Evolutionary conservation across 2,113 vertebrate genomes (phyloP), one percentile per base, ranked within the genome.

Genomic region (Athene noctua): DNA sequence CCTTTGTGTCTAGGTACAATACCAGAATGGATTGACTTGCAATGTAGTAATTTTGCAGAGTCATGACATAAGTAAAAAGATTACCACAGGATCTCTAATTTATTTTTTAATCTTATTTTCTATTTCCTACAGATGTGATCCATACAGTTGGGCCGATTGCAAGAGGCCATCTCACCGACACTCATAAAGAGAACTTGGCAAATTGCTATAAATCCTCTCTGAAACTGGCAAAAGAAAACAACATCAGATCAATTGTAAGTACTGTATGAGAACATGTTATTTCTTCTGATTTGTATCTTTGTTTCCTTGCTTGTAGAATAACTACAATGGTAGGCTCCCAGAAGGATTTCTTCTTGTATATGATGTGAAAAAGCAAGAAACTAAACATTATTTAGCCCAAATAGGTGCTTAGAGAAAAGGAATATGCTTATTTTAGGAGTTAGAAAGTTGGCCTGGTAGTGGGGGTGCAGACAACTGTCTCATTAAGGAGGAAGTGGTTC

Each of bases 141-240:
- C 99, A 99, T 72, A 99, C 99, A 12, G 99, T 99, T 94, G 99
- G 99, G 14, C 99, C 99, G 0, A 99, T 99, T 51, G 99, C 99
- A 95, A 99, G 99, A 98, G 99, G 99, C 75, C 98, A 99, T 78
- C 98, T 99, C 94, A 99, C 98, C 4, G 97, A 98, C 16, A 95
- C 96, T 65, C 99, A 99, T 97, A 99, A 97, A 97, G 98, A 98
- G 80, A 99, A 99, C 96, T 98, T 99, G 95, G 98, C 98, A 78
- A 99, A 98, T 81, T 99, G 99, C 98, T 99, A 99, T 96, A 98
- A 99, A 97, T 99, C 98, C 88, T 99, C 99, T 82, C 98, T 99
- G 95, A 98, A 98, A 92, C 98, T 99, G 98, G 97, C 99, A 96
- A 98, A 99, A 98, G 99, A 99, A 74, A 96, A 99, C 82, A 98